Base-by-base conservation (phyloP, 2,797 vertebrate species). In the Brachyrhaphis roseni region DNA sequence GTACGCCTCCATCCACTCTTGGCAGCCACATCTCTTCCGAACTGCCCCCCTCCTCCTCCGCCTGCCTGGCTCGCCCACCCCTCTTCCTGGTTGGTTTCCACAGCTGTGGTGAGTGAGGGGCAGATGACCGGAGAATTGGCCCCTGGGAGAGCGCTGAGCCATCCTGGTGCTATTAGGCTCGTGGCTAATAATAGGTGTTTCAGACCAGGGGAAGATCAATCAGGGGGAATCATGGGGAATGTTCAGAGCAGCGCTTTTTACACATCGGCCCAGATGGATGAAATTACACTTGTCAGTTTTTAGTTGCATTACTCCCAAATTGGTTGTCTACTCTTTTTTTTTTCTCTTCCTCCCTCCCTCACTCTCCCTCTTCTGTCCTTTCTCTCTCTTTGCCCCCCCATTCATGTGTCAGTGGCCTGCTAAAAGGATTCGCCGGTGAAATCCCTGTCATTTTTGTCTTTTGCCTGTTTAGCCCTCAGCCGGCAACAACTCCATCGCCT, bases 171-270 rank as follows among this genome's bases (percentile, higher is more conserved):
- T 96, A 96, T 96, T 97, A 97, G 96, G 94, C 96, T 95, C 93
- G 95, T 95, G 95, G 96, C 96, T 96, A 96, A 96, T 97, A 96
- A 94, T 96, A 97, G 96, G 95, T 96, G 96, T 97, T 96, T 97
- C 95, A 96, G 95, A 94, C 93, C 94, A 91, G 96, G 95, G 95
- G 95, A 96, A 96, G 96, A 96, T 96, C 95, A 96, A 97, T 97
- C 96, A 96, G 93, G 92, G 93, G 92, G 95, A 96, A 95, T 95
- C 95, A 95, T 94, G 94, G 94, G 94, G 95, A 95, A 95, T 95
- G 95, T 96, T 97, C 95, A 87, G 95, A 95, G 95, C 95, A 95
- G 96, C 91, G 92, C 94, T 95, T 97, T 96, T 96, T 95, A 96
- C 96, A 95, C 96, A 96, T 96, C 95, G 95, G 95, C 93, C 95